These are phyloP conservation scores for Anas flavirostris DNA, from an alignment of 2,797 vertebrate genomes.

Conservation along the genomic window DNA sequence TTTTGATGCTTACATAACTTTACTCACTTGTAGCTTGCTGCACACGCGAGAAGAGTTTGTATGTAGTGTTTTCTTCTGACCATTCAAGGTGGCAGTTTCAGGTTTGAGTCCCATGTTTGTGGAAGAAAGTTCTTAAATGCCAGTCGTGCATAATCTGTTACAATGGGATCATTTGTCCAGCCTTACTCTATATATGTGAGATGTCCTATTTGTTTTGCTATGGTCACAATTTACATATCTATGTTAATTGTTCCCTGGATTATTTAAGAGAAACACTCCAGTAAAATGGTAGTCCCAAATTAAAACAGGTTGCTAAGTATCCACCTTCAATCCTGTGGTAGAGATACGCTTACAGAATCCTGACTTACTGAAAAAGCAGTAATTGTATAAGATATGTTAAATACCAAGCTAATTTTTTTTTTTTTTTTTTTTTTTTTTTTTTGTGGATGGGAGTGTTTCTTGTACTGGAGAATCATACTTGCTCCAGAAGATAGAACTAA, in stretches of 20 bases:
- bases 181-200: not conserved
- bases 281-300: not conserved
- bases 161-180: not conserved
- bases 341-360: not conserved
- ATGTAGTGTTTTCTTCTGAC: not conserved
- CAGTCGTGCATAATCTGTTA: not conserved
- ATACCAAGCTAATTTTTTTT: not conserved
- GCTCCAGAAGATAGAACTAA: not conserved
- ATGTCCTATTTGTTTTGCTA: not conserved
- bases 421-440: not conserved
- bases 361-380: not conserved
- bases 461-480: not conserved
- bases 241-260: not conserved
- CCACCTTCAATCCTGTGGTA: not conserved
- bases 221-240: not conserved
- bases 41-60: rapidly evolving
- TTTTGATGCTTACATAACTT: not conserved
- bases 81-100: not conserved
- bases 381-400: not conserved
- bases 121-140: not conserved
- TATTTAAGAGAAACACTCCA: not conserved
- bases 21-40: not conserved
- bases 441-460: not conserved
- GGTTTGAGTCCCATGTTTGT: not conserved
- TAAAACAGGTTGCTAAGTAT: not conserved